These are phyloP conservation scores for Cataglyphis altisquamis DNA, from an alignment of 2,888 invertebrate genomes.

Conservation along the genomic window DNA sequence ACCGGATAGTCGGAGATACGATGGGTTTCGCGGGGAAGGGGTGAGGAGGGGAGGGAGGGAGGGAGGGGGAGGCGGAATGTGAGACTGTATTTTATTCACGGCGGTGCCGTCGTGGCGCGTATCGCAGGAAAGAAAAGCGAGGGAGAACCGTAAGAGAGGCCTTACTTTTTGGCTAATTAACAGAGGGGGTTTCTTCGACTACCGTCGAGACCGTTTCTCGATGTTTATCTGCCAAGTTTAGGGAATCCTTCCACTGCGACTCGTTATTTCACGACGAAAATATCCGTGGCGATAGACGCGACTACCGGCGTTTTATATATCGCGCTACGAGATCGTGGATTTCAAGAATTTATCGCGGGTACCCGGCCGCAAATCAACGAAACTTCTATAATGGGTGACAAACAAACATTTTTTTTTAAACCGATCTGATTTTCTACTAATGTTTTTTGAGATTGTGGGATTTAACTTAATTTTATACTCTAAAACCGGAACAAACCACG, in stretches of 20 bases:
- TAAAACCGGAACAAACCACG: neutral
- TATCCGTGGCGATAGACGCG: conserved; percentile 37
- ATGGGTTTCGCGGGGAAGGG: conserved; percentile 41
- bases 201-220: conserved; percentile 76
- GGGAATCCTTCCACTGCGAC: conserved; percentile 67
- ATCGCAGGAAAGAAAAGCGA: conserved; percentile 59
- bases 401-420: neutral
- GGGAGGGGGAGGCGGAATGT: conserved; percentile 16
- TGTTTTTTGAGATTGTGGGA: neutral
- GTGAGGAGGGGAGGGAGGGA: conserved; percentile 16
- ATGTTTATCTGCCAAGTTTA: conserved; percentile 81
- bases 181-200: conserved; percentile 79
- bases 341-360: conserved; percentile 36
- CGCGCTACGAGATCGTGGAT: conserved; percentile 55
- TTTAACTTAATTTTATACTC: neutral
- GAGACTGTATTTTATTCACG: conserved; percentile 71
- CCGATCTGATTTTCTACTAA: conserved; percentile 7
- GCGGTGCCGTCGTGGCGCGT: conserved; percentile 69
- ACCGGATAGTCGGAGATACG: conserved; percentile 63
- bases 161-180: conserved; percentile 84
- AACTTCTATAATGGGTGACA: neutral
- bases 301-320: conserved; percentile 48
- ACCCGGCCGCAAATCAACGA: neutral
- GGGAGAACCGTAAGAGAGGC: conserved; percentile 53
- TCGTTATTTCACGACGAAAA: conserved; percentile 78